Percentiles rank a stretch among this genome's conserved stretches.
Evolutionary conservation across 2,797 vertebrate species (phyloP).

Genomic region (Tachyglossus aculeatus): DNA sequence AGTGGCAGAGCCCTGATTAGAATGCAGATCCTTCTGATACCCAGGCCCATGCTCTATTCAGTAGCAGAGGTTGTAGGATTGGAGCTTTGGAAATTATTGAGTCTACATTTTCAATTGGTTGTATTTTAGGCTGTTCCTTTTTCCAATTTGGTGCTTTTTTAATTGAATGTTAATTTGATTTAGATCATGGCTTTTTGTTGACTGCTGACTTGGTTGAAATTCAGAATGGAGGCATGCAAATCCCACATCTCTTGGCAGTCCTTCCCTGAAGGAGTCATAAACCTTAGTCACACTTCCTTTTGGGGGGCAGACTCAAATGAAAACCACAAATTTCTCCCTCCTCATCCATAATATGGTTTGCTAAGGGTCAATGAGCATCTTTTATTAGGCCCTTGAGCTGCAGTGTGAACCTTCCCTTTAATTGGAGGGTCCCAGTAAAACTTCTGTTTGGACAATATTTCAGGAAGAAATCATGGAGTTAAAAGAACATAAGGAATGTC

Average conservation of each 20-base stretch:
- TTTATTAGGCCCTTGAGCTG: not conserved
- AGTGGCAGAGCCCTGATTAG: too few species aligned
- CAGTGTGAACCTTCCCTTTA: not conserved
- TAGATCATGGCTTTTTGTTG: not conserved
- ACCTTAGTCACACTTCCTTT: not conserved
- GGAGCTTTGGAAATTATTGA: too few species aligned
- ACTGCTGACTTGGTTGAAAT: not conserved
- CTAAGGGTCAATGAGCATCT: not conserved
- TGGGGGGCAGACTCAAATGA: not conserved
- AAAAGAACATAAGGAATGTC: conserved; percentile 2
- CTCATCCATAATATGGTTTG: not conserved
- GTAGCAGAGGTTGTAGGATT: too few species aligned
- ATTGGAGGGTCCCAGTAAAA: not conserved
- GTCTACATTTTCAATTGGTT: too few species aligned
- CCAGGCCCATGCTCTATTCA: too few species aligned
- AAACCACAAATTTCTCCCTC: not conserved
- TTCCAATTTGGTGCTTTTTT: not conserved
- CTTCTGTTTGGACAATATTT: not conserved
- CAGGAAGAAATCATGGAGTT: not conserved
- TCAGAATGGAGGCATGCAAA: not conserved
- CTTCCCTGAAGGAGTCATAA: not conserved
- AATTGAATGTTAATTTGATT: too few species aligned
- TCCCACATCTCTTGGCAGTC: not conserved
- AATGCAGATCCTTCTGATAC: too few species aligned
- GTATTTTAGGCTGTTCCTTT: not conserved